phyloP scores from a whole-genome alignment of 2,888 invertebrate genomes.

The Brachypterus glaber region DNA sequence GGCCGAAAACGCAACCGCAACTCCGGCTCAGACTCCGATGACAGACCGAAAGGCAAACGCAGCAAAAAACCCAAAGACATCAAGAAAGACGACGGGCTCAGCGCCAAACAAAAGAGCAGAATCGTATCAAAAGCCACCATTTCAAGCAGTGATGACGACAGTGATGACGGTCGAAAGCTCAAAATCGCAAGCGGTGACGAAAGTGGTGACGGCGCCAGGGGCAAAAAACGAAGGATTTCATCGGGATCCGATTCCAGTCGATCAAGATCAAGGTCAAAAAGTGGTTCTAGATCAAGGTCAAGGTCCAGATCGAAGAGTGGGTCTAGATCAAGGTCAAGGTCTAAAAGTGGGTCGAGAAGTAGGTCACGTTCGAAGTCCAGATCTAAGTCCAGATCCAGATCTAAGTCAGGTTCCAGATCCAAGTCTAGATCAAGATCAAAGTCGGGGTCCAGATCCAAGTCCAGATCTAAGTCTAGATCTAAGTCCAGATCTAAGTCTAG shows the following conservation, averaged over 20 bases:
- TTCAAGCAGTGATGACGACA: constrained; percentile 78
- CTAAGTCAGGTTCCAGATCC: constrained; percentile 28
- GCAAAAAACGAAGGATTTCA: constrained; percentile 49
- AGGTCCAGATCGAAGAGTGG: constrained; percentile 31
- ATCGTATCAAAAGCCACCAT: constrained; percentile 92
- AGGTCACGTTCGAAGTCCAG: constrained; percentile 35
- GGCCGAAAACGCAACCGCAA: constrained; percentile 33
- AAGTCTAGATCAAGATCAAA: constrained; percentile 31
- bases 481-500: constrained; percentile 17
- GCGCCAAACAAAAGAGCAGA: constrained; percentile 75
- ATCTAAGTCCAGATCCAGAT: constrained; percentile 34
- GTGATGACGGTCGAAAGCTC: constrained; percentile 47
- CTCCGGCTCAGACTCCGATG: constrained; percentile 57
- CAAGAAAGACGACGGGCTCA: constrained; percentile 55
- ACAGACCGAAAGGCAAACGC: constrained; percentile 45
- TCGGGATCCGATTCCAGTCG: constrained; percentile 50
- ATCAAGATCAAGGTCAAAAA: constrained; percentile 35
- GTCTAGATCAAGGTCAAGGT: constrained; percentile 40
- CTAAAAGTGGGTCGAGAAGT: constrained; percentile 33
- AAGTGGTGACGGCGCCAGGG: constrained; percentile 42
- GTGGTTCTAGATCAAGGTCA: constrained; percentile 35
- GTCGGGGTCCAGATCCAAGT: constrained; percentile 32
- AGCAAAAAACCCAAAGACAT: constrained; percentile 31
- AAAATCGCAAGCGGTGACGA: constrained; percentile 50
- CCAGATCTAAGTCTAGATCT: constrained; percentile 21